phyloP scores from a whole-genome alignment of 2,888 invertebrate genomes.

The Sceliomorpha sp. region DNA sequence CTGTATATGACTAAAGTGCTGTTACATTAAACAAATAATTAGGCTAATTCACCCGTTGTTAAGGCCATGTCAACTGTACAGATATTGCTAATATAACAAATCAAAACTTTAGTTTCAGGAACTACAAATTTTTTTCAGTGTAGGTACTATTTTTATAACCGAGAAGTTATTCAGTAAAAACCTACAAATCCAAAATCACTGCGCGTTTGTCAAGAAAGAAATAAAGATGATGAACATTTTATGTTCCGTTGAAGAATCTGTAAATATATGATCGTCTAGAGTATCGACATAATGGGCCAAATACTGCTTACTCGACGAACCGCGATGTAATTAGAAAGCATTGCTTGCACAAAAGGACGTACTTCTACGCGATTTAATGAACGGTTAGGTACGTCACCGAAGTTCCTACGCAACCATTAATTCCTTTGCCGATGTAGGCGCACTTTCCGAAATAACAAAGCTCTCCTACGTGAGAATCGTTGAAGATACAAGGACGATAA shows the following conservation, averaged over 20 bases:
- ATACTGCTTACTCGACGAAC: constrained; percentile 26
- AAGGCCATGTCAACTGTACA: no score
- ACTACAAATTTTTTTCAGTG: no score
- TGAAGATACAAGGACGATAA: constrained; percentile 76
- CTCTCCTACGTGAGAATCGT: constrained; percentile 72
- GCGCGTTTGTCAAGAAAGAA: no score
- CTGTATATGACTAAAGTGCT: no score
- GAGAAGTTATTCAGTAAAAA: no score
- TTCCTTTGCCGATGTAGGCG: constrained; percentile 65
- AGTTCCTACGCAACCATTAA: constrained; percentile 63
- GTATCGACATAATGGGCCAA: constrained; percentile 31
- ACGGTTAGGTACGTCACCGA: constrained; percentile 54
- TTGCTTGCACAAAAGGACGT: constrained; percentile 58
- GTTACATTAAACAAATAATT: no score
- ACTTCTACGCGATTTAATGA: constrained; percentile 60
- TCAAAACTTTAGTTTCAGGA: no score
- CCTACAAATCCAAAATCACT: no score
- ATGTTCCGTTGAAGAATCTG: constrained; percentile 19
- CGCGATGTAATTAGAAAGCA: constrained; percentile 58
- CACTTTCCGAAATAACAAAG: constrained; percentile 76
- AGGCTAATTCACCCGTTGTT: no score
- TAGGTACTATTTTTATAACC: no score
- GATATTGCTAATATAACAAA: no score
- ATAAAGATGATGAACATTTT: no score
- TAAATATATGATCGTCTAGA: constrained; percentile 23